Percentiles rank a stretch among this genome's conserved stretches.
phyloP scores from a whole-genome alignment of 2,888 invertebrate species.

The Acanthococcus lagerstroemiae region DNA sequence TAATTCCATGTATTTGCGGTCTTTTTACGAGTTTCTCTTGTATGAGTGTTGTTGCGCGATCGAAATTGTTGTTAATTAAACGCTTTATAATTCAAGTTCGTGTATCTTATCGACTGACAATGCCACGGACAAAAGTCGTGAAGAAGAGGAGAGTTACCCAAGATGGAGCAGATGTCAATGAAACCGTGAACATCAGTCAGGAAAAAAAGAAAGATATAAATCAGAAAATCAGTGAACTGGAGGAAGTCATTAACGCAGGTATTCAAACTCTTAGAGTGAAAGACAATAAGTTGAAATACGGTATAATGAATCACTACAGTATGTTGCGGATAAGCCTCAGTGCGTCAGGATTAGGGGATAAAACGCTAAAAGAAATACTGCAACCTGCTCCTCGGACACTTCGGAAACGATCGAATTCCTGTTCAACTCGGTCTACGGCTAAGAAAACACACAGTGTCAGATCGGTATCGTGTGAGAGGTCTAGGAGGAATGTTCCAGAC shows the following conservation, averaged over 20 bases:
- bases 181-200: neutral
- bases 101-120: neutral
- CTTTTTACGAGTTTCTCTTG: too few species aligned
- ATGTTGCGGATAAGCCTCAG: neutral
- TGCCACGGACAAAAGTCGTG: constrained; percentile 22
- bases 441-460: neutral
- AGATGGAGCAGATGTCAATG: neutral
- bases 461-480: constrained; percentile 14
- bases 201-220: constrained; percentile 1
- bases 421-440: constrained; percentile 3
- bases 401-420: constrained; percentile 26
- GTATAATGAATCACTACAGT: neutral
- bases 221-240: constrained; percentile 6
- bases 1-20: too few species aligned
- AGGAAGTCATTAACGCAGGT: neutral
- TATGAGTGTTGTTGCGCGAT: too few species aligned
- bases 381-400: constrained; percentile 4
- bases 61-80: too few species aligned
- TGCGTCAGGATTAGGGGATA: neutral
- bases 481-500: neutral
- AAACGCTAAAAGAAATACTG: neutral
- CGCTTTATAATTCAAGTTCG: too few species aligned
- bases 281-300: neutral
- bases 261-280: neutral
- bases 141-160: constrained; percentile 14